Evolutionary conservation across 2,888 invertebrate species (phyloP), one percentile per base, ranked within the genome.

Genomic region (Macrophya annulata): DNA sequence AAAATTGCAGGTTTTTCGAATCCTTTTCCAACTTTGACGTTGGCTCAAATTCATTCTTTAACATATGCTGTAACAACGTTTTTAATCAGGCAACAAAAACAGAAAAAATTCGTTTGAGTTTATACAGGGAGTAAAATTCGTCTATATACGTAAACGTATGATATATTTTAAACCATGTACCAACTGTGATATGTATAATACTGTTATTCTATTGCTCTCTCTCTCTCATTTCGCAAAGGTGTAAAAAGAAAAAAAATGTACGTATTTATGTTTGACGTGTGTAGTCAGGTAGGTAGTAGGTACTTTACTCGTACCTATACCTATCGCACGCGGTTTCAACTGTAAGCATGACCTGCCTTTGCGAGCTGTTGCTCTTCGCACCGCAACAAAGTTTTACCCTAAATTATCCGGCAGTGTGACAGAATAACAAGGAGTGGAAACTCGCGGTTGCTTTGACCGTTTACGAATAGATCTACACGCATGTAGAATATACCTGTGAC

Each of bases 331-430:
- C 62, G 81, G 59, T 81, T 62, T 81, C 6, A 59, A 43, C 59
- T 21, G 59, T 81, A 21, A 81, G 25, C 62, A 62, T n/a, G 81
- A 62, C 43, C n/a, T 81, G 59, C 62, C 77, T 81, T 62, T 21
- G 62, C 81, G 81, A 81, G 81, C 81, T 81, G 81, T 81, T 81
- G 62, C 62, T 81, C 81, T 81, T 59, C 62, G n/a, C n/a, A 15
- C 81, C 40, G 43, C 81, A 81, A 81, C 81, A 81, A 81, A 81
- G 81, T 81, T 62, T 79, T 62, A 40, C 81, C 62, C 62, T 25
- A 21, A 81, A 81, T 40, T 62, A 17, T 40, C 15, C 81, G 4
- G 9, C 62, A 43, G 25, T 12, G 40, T 62, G 81, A 15, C 43
- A 40, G 62, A 81, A 81, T 81, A 81, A 81, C 81, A 81, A 21